Evolutionary conservation across 2,113 vertebrate species (phyloP).

Genomic region (Odontesthes bonariensis): DNA sequence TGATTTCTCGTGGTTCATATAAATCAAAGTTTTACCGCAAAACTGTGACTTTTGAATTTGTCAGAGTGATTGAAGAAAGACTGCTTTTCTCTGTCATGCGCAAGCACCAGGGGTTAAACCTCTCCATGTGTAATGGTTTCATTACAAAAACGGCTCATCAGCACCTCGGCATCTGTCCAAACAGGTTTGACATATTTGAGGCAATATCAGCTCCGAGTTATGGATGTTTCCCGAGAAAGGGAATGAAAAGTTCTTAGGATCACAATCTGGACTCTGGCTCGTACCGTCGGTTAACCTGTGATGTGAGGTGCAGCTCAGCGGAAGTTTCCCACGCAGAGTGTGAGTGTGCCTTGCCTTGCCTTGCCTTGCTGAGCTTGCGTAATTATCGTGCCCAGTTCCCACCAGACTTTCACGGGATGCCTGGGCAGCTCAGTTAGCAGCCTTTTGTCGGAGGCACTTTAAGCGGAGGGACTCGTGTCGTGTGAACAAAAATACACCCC

Average conservation of each 20-base stretch:
- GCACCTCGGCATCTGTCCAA: conserved; percentile 36
- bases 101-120: not conserved
- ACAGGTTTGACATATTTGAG: conserved; percentile 30
- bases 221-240: not conserved
- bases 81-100: not conserved
- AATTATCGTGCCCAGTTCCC: conserved; percentile 60
- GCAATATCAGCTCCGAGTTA: not conserved
- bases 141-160: conserved; percentile 5
- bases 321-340: conserved; percentile 34
- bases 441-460: not conserved
- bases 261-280: not conserved
- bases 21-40: no score
- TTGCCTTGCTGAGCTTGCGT: conserved; percentile 63
- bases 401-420: conserved; percentile 48
- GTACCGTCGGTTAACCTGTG: conserved; percentile 31
- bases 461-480: not conserved
- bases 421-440: conserved; percentile 46
- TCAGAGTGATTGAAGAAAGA: not conserved
- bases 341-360: no score
- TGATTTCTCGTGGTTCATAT: conserved; percentile 2
- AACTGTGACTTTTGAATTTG: not conserved
- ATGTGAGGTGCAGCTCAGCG: conserved; percentile 19
- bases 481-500: not conserved
- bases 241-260: conserved; percentile 2
- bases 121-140: not conserved